These are phyloP conservation scores for Streptopelia turtur DNA, from an alignment of 2,797 vertebrate species.

Conservation along the genomic window DNA sequence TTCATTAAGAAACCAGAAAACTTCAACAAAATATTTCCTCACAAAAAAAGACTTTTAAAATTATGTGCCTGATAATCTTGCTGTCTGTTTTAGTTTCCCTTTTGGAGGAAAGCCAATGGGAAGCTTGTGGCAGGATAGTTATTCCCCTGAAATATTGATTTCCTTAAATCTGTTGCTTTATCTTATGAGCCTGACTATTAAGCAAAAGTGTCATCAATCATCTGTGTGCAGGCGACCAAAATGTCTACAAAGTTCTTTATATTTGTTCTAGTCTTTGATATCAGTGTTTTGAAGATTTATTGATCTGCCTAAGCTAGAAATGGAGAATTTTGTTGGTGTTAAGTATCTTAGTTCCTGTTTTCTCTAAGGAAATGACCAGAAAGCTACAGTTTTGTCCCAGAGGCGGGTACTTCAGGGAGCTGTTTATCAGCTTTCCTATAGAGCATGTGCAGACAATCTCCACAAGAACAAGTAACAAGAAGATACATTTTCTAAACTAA, in stretches of 20 bases:
- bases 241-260: background rate
- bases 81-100: slow-evolving; percentile 1
- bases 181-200: background rate
- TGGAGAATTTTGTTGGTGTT: background rate
- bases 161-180: background rate
- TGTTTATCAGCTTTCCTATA: background rate
- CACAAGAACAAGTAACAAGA: background rate
- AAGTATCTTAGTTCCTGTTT: background rate
- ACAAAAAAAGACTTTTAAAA: background rate
- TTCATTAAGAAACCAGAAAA: background rate
- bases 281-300: background rate
- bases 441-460: background rate
- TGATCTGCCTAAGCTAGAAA: background rate
- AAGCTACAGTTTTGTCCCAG: background rate
- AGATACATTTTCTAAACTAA: background rate
- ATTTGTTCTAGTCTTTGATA: background rate
- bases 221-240: background rate
- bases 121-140: background rate
- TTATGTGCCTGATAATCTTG: background rate
- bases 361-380: background rate
- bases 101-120: slow-evolving; percentile 10
- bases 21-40: background rate
- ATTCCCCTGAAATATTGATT: background rate
- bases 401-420: background rate
- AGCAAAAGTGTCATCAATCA: background rate